Base-by-base conservation (phyloP, 2,797 vertebrate species). In the Nannoperca australis region DNA sequence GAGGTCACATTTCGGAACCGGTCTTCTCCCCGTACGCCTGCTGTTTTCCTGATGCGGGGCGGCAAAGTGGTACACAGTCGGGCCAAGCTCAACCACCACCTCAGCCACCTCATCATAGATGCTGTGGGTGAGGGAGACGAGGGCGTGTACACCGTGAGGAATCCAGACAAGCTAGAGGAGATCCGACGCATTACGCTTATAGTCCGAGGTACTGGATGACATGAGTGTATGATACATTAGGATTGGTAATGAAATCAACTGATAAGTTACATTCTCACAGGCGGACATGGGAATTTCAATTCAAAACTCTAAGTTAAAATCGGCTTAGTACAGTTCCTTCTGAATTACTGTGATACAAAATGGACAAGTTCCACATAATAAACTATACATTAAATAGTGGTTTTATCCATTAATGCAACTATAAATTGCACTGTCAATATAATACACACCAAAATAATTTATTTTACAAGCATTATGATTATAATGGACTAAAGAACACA, bases 61-160 rank as follows among this genome's bases (percentile, higher is more conserved):
- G 85, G 90, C 13, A 2, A 0, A 0, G 69, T 82, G 73, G 45
- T 90, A 42, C 58, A 56, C 81, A n/a, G 1, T 24, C 89, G 93
- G 51, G 91, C 84, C 79, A 93, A 82, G 49, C 64, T 93, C 60
- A 94, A 91, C 87, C 2, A 0, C 4, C 24, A n/a, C 6, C 54
- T 38, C 47, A 94, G 74, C 40, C 90, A 93, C 85, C 91, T 96
- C n/a, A 64, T 94, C n/a, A 72, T 96, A 77, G 79, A 93, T 0
- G 54, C 81, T 1, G 94, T 96, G 58, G 88, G 51, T 0, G 94
- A 95, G 82, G 87, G 20, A 1, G 94, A 96, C 4, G 94, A 95
- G 87, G 95, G 95, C 24, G 6, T 90, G 54, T 96, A 96, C 92
- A 91, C 78, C 0, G 44, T 96, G 65, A 94, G 87, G 71, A 87